Base-by-base conservation (phyloP, 2,888 invertebrate genomes). In the Matsumyia berberina region DNA sequence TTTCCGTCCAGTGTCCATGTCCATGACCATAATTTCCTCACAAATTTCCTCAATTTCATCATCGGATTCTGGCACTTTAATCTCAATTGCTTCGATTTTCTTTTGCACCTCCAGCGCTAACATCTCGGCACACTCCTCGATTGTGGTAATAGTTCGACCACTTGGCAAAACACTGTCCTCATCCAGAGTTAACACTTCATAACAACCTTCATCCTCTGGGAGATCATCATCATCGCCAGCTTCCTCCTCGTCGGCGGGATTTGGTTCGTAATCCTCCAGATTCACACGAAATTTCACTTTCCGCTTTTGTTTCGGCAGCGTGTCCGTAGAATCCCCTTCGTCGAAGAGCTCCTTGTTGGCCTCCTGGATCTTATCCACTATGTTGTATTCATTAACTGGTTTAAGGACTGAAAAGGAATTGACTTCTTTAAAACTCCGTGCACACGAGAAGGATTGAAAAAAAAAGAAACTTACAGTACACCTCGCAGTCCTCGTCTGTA, bases 301-400 rank as follows among this genome's bases (percentile, higher is more conserved):
- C 7, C 89, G 88, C 49, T 19, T 87, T 35, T 87, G 87, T 31
- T 86, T 83, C 6, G 86, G 80, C 62, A 44, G 49, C 0, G 64
- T 76, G 1, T 85, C 60, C 7, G 73, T 79, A 29, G 58, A 69
- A 15, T 86, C 86, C 2, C 82, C 87, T 33, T 87, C 87, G 3
- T 90, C 91, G 85, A 93, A 92, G 11, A 93, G 88, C 87, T 92
- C 92, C 80, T 92, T 90, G 88, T 93, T 93, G 44, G 93, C 93
- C 88, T 92, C 92, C 88, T 92, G 92, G 12, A 93, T 92, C 90
- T 93, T 93, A 87, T 93, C 93, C 79, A 92, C 90, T 77, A 93
- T 93, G 88, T 93, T 93, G 88, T 93, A 93, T 55, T 93, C 93
- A 78, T 93, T 92, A 35, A 93, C 92, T 7, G 91, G 91, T 78